Evolutionary conservation across 2,888 invertebrate genomes (phyloP).

Genomic region (Andrena flavipes): DNA sequence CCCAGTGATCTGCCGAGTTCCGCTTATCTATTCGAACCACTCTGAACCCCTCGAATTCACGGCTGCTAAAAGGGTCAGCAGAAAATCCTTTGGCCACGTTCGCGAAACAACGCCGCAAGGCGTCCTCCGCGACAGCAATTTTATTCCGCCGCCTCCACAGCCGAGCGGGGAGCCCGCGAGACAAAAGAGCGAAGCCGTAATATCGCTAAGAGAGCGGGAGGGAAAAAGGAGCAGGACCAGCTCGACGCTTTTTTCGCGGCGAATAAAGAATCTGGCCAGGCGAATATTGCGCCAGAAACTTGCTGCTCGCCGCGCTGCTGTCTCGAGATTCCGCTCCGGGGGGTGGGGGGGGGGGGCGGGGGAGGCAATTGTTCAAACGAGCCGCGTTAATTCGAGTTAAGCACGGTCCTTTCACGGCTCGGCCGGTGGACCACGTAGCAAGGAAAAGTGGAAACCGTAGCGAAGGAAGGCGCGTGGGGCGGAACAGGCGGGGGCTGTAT

Average conservation of each 20-base stretch:
- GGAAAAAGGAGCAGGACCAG: not conserved
- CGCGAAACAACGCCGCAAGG: constrained; percentile 3
- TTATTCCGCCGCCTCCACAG: constrained; percentile 7
- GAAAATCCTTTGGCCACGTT: constrained; percentile 12
- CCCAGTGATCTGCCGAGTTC: no score
- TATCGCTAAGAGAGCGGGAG: constrained; percentile 10
- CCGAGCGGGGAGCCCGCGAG: not conserved
- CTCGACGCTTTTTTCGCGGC: not conserved
- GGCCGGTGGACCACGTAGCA: not conserved
- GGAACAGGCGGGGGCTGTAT: not conserved
- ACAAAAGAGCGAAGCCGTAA: constrained; percentile 24
- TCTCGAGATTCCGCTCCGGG: not conserved
- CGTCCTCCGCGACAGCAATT: constrained; percentile 2
- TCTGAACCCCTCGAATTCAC: not conserved
- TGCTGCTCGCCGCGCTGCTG: not conserved
- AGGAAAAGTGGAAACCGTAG: not conserved
- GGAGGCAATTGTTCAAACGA: constrained; percentile 18
- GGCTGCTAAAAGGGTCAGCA: not conserved
- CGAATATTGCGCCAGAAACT: constrained; percentile 29
- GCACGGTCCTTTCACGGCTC: constrained; percentile 2
- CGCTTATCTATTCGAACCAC: not conserved
- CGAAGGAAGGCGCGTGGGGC: not conserved
- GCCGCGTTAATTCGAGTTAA: constrained; percentile 41
- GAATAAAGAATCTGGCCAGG: constrained; percentile 11
- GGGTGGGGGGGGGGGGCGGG: no score